Base-by-base conservation (phyloP, 2,888 invertebrate genomes). In the Heliconius aoede region DNA sequence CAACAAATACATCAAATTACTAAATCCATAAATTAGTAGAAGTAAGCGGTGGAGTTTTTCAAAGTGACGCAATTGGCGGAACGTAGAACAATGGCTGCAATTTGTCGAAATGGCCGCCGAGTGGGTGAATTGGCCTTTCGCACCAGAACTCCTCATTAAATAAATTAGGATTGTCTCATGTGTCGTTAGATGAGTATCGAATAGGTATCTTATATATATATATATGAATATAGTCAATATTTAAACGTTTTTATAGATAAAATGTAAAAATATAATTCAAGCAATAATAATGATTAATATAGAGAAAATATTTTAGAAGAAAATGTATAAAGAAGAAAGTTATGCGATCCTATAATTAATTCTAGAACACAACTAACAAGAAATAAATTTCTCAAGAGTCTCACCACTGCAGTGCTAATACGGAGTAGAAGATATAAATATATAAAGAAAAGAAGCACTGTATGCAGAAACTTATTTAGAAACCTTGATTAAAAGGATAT, bases 61-160 rank as follows among this genome's bases (percentile, higher is more conserved):
- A 77, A 79, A 78, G 78, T 74, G 77, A 72, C 80, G 78, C 77
- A 81, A 80, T 81, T 81, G 80, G 62, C 78, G 76, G 71, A 72
- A 72, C 60, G 64, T 73, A 76, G 88, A 88, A 92, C 91, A 92
- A 92, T 90, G 88, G 85, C 78, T 82, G 88, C 90, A 91, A 92
- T 91, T 91, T 89, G 86, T 86, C 82, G 86, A 87, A 90, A 91
- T 90, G 89, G 89, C 88, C 85, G 82, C 82, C 78, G 77, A 75
- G 79, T 75, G 78, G 71, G 78, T 79, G 80, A 81, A 80, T 81
- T 81, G 75, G 78, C 79, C 78, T 80, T 79, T 77, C 78, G 76
- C 80, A 73, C 73, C 71, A 73, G 65, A 71, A 80, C 72, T 77
- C 67, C 74, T 72, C 61, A 61, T 74, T 67, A 76, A 67, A 80